phyloP scores from a whole-genome alignment of 2,113 vertebrate genomes.

The Notothenia rossii region DNA sequence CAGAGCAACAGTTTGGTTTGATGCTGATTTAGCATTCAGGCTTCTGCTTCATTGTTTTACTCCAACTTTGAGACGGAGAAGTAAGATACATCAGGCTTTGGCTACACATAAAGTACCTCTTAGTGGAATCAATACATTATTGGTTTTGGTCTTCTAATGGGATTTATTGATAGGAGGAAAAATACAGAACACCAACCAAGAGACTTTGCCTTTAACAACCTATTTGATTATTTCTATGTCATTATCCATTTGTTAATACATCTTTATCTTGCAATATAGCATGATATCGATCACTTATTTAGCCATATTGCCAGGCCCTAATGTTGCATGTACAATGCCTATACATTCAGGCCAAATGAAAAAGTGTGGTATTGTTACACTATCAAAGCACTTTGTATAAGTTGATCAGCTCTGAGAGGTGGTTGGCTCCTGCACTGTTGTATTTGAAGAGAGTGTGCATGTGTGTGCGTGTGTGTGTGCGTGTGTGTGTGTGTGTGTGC shows the following conservation, averaged over 20 bases:
- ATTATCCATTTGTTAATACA: background rate
- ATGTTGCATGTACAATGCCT: background rate
- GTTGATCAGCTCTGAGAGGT: slow-evolving; percentile 38
- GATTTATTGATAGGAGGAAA: background rate
- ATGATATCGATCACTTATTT: background rate
- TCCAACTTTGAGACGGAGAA: background rate
- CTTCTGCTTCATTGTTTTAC: background rate
- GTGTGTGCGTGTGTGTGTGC: background rate
- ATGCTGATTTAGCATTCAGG: background rate
- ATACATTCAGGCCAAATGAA: background rate
- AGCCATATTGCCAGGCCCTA: background rate
- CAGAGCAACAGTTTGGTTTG: background rate
- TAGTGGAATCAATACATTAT: background rate
- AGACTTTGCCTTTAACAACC: background rate
- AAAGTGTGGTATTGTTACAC: background rate
- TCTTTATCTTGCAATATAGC: background rate
- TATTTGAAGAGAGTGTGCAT: slow-evolving; percentile 19
- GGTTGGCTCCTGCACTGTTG: slow-evolving; percentile 33
- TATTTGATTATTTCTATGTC: background rate
- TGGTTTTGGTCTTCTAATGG: background rate
- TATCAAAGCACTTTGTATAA: slow-evolving; percentile 25
- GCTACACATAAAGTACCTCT: background rate
- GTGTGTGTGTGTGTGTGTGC: slow-evolving; percentile 14
- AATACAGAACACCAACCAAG: background rate
- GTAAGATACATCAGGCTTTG: background rate